A percentile compares a stretch with the other conserved stretches of the same genome.
These are phyloP conservation scores for Zeugodacus cucurbitae DNA, from an alignment of 1,140 invertebrate genomes.

Conservation along the genomic window DNA sequence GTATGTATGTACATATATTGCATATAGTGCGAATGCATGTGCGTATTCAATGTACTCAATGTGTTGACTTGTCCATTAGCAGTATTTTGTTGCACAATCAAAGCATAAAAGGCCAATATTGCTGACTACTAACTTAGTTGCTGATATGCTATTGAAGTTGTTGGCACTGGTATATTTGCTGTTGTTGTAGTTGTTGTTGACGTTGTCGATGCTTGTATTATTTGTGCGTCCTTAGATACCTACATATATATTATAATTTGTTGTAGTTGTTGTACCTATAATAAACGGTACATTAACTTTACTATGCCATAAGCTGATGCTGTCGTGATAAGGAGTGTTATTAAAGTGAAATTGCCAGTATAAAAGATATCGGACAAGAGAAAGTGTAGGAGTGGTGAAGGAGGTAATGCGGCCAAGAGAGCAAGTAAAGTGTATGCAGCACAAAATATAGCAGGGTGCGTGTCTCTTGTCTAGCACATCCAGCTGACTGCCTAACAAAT, in stretches of 20 bases:
- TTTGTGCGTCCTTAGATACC: background rate
- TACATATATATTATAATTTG: background rate
- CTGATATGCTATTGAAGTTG: background rate
- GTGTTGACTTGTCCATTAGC: conserved; percentile 36
- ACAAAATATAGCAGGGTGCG: background rate
- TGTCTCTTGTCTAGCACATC: background rate
- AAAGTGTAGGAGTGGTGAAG: no score
- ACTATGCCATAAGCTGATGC: background rate
- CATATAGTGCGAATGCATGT: background rate
- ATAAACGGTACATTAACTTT: conserved; percentile 21
- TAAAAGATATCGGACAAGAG: background rate
- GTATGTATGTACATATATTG: background rate
- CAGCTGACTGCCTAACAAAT: background rate
- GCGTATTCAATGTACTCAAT: background rate
- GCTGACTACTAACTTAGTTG: conserved; percentile 22
- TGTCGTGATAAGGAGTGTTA: conserved; percentile 5
- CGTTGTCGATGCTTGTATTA: background rate
- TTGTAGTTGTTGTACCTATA: background rate
- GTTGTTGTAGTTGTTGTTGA: background rate
- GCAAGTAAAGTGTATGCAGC: background rate
- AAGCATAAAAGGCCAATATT: conserved; percentile 25
- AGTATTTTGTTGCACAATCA: conserved; percentile 35
- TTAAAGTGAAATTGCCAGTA: conserved; percentile 34
- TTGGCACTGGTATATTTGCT: background rate
- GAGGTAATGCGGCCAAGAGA: background rate